phyloP scores from a whole-genome alignment of 2,113 vertebrate genomes.

The Motacilla alba region DNA sequence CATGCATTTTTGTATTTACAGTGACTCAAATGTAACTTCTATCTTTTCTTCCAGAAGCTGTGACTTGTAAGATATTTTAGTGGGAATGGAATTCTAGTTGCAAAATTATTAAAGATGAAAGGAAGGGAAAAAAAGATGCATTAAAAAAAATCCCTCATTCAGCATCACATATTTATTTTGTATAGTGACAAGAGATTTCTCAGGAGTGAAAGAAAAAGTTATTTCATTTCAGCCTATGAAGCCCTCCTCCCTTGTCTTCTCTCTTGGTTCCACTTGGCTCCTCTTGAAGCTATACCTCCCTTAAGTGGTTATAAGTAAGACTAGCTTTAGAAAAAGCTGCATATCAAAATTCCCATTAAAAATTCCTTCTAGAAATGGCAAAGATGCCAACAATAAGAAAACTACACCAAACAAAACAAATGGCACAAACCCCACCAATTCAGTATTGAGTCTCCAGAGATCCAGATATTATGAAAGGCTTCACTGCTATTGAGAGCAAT shows the following conservation, averaged over 20 bases:
- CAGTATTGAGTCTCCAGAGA: not conserved
- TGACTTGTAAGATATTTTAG: not conserved
- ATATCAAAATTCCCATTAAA: not conserved
- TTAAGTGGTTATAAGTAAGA: not conserved
- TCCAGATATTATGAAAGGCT: not conserved
- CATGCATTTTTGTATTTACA: not conserved
- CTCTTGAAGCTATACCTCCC: not conserved
- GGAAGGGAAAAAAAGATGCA: fast-evolving
- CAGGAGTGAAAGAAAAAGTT: not conserved
- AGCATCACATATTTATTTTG: not conserved
- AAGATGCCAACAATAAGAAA: not conserved
- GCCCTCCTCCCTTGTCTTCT: not conserved
- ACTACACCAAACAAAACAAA: not conserved
- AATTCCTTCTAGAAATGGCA: fast-evolving
- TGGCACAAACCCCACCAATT: not conserved
- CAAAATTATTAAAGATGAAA: not conserved
- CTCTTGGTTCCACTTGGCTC: not conserved
- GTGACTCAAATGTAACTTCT: not conserved
- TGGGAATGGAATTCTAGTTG: not conserved
- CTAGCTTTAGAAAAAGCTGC: not conserved
- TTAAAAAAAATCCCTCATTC: not conserved
- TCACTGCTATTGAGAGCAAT: not conserved
- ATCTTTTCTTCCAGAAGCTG: not conserved
- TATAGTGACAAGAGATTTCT: not conserved
- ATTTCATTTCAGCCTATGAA: not conserved